These are phyloP conservation scores for Tylochromis polylepis DNA, from an alignment of 2,113 vertebrate genomes.

Conservation along the genomic window DNA sequence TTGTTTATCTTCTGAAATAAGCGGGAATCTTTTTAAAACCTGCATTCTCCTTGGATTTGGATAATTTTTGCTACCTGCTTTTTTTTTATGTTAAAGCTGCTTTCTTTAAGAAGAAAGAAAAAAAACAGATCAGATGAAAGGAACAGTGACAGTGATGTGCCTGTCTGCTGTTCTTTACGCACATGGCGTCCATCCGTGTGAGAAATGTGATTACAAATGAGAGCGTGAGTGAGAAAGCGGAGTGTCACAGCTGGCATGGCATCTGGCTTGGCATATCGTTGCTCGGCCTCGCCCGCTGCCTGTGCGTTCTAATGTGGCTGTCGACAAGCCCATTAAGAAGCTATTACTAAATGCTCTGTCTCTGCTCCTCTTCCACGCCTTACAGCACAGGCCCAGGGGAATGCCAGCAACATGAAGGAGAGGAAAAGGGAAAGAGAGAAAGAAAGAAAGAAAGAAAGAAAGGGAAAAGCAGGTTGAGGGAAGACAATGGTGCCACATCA, in stretches of 20 bases:
- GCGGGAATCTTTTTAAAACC: not conserved
- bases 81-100: not conserved
- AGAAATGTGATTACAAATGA: slow-evolving; percentile 74
- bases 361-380: slow-evolving; percentile 63
- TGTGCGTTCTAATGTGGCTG: slow-evolving; percentile 70
- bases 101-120: not conserved
- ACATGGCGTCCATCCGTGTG: slow-evolving; percentile 59
- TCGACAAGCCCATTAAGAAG: slow-evolving; percentile 75
- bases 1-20: not conserved
- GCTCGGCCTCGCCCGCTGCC: slow-evolving; percentile 64
- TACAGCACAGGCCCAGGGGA: slow-evolving; percentile 55
- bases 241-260: slow-evolving; percentile 69
- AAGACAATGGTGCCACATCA: not conserved
- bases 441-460: not conserved
- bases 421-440: not conserved
- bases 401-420: slow-evolving; percentile 35
- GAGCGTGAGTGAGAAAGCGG: slow-evolving; percentile 59
- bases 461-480: not conserved
- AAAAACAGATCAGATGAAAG: not conserved
- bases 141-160: slow-evolving; percentile 29
- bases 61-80: not conserved
- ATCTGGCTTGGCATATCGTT: slow-evolving; percentile 73
- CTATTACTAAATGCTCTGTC: slow-evolving; percentile 73
- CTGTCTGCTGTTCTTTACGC: slow-evolving; percentile 58
- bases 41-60: not conserved